Evolutionary conservation across 2,888 invertebrate genomes (phyloP), one percentile per base, ranked within the genome.

Genomic region (Chrysolina americana): DNA sequence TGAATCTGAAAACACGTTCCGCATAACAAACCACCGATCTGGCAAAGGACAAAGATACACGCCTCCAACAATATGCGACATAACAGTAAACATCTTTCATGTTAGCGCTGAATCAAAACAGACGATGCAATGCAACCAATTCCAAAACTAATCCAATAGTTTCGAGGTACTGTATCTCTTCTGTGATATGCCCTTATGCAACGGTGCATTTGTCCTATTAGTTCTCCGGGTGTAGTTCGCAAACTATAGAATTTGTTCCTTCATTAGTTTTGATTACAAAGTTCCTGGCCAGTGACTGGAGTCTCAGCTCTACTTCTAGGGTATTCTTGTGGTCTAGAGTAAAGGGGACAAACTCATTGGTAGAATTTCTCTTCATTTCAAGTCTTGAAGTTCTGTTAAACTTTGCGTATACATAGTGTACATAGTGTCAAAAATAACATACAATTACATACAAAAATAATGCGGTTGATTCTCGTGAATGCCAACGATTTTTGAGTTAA

Each of bases 91-190:
- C 56, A 50, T 50, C 50, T 10, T 50, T 50, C 44, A 17, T 50
- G 50, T 50, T 59, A 59, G 5, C n/a, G n/a, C n/a, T n/a, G n/a
- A n/a, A n/a, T n/a, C n/a, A n/a, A n/a, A 23, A 6, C 28, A 28
- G 59, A 23, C 59, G 23, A 5, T 59, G n/a, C 28, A 6, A 28
- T 28, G 59, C 53, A 19, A 9, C 21, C 53, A 53, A 59, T n/a
- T 41, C 48, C 65, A 47, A 41, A 68, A 68, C 66, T 68, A 68
- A 68, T 68, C 66, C 50, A 41, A 68, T 53, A 68, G 66, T 68
- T 68, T 11, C 19, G 36, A 41, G 11, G 36, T 53, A 13, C 28
- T 65, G 17, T 53, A 28, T 53, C 53, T 53, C 66, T 48, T 36
- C 66, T 50, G 19, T 47, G 47, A 41, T 68, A 50, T 68, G 19